Base-by-base conservation (phyloP, 1,140 invertebrate species). In the Leptinotarsa texana region DNA sequence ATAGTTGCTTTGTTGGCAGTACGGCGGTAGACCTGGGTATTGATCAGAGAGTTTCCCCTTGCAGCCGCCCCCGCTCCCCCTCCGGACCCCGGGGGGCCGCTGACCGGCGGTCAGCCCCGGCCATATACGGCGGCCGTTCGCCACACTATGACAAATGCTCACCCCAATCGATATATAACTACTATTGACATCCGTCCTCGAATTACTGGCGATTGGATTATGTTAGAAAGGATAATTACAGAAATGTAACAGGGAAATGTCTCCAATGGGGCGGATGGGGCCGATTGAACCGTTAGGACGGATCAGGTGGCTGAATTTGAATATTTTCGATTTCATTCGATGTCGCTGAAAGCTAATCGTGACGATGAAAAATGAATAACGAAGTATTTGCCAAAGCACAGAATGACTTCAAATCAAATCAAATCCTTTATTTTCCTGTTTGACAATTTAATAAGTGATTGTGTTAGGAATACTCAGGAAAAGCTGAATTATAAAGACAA, bases 1-100 rank as follows among this genome's bases (percentile, higher is more conserved):
- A 85, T 85, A 85, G 84, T 85, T 85, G 84, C 84, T 85, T 85
- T 85, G 84, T 85, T 85, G 81, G 84, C 84, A 85, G 83, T 85
- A 82, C 82, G 82, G 83, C 82, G 84, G 83, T 85, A 84, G 84
- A 85, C 84, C 84, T 84, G 83, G 82, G 83, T 85, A 85, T 85
- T 85, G 84, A 85, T 85, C 84, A 85, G 84, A 79, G 78, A 78
- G 76, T 77, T 80, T 78, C 81, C 80, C 75, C 77, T 79, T 79
- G 76, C 75, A 71, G 74, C 74, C 69, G 77, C 70, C 68, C 65
- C 68, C 80, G 24, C 71, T 70, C 47, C 63, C 67, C 70, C 72
- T 69, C 62, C 76, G 77, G 24, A 74, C 47, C 75, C 74, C 76
- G 47, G 71, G 73, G 62, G 72, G 73, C 47, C 51, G 57, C 74